Evolutionary conservation across 2,113 vertebrate species (phyloP).

Genomic region (Myxocyprinus asiaticus): DNA sequence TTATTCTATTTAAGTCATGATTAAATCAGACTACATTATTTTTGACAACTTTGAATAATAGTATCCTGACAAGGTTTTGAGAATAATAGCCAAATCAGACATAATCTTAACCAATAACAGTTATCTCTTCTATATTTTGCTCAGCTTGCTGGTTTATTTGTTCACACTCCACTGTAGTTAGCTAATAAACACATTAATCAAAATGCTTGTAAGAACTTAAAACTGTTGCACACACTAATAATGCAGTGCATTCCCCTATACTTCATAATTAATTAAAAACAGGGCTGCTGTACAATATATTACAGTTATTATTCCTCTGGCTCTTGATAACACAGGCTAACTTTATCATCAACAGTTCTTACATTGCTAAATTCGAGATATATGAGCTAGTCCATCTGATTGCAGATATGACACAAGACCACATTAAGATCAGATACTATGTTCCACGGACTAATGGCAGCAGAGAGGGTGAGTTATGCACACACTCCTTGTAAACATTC

Average conservation of each 20-base stretch:
- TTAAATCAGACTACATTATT: too few species aligned
- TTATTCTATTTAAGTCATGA: too few species aligned
- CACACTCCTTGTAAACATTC: conserved; percentile 12
- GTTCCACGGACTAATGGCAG: neutral
- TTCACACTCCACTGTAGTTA: neutral
- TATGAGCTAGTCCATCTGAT: conserved; percentile 2
- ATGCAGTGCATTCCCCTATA: neutral
- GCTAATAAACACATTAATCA: conserved; percentile 1
- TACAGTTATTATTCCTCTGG: conserved; percentile 23
- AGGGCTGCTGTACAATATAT: neutral
- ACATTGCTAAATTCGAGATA: conserved; percentile 38
- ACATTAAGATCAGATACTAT: conserved; percentile 27
- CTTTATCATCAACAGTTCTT: conserved; percentile 46
- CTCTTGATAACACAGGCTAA: conserved; percentile 38
- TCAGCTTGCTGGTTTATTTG: neutral
- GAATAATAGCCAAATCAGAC: neutral
- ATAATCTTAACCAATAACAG: neutral
- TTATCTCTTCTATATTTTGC: neutral
- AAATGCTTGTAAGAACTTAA: neutral
- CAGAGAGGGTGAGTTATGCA: conserved; percentile 16
- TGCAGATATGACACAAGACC: conserved; percentile 22
- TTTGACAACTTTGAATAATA: too few species aligned
- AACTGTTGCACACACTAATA: neutral
- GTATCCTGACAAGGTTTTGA: too few species aligned
- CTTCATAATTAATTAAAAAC: neutral